phyloP scores from a whole-genome alignment of 1,140 invertebrate genomes.

The Macrotrachela quadricornifera region DNA sequence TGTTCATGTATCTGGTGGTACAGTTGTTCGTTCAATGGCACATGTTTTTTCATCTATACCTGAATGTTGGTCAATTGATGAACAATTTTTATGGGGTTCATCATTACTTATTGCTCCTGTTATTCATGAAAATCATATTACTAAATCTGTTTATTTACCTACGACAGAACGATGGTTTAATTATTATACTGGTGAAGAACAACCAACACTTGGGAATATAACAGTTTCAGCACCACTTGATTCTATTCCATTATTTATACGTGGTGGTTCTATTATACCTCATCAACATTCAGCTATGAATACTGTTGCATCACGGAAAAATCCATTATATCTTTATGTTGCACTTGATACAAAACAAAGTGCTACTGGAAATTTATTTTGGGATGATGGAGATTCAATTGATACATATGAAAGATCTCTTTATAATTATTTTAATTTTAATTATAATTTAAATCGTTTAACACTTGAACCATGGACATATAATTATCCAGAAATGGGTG shows the following conservation, averaged over 20 bases:
- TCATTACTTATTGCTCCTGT: constrained; percentile 52
- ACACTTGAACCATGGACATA: too few relatives aligned
- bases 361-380: too few relatives aligned
- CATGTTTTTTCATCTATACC: constrained; percentile 35
- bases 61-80: constrained; percentile 46
- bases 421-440: too few relatives aligned
- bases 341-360: too few relatives aligned
- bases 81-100: constrained; percentile 56
- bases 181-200: constrained; percentile 19
- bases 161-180: constrained; percentile 26
- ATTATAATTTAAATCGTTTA: too few relatives aligned
- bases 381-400: too few relatives aligned
- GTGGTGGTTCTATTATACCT: constrained; percentile 28
- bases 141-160: constrained; percentile 23
- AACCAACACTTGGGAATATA: too few relatives aligned
- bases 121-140: constrained; percentile 13
- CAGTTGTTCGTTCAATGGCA: constrained; percentile 56
- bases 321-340: too few relatives aligned
- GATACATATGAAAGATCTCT: too few relatives aligned
- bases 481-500: too few relatives aligned
- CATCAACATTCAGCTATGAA: constrained; percentile 24
- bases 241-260: constrained; percentile 23
- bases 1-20: constrained; percentile 44
- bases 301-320: constrained; percentile 12
- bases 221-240: constrained; percentile 11